Conservation (phyloP, 2,888 invertebrate species). For the Latheticus oryzae region DNA sequence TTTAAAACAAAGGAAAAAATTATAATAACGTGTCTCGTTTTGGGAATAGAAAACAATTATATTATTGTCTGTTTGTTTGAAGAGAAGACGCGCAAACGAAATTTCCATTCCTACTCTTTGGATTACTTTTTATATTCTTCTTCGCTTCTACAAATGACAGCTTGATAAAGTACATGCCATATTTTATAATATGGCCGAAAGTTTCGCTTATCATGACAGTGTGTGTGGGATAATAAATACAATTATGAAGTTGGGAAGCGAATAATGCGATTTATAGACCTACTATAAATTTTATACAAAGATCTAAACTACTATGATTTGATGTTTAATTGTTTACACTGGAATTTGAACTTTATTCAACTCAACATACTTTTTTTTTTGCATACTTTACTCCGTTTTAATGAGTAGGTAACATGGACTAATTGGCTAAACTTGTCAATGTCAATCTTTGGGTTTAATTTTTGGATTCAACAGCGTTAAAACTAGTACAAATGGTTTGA, state of each 20-base stretch:
- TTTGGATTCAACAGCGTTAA: too few relatives aligned
- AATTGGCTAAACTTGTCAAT: too few relatives aligned
- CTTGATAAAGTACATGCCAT: slow-evolving; percentile 62
- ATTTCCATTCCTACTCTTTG: slow-evolving; percentile 45
- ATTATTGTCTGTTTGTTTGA: slow-evolving; percentile 29
- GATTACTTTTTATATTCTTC: slow-evolving; percentile 55
- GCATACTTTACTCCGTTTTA: too few relatives aligned
- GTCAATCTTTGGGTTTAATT: too few relatives aligned
- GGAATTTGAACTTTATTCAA: too few relatives aligned
- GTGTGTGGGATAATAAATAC: slow-evolving; percentile 53
- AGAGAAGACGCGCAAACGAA: slow-evolving; percentile 38
- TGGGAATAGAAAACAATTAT: slow-evolving; percentile 33
- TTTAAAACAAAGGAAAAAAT: too few relatives aligned
- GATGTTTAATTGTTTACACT: too few relatives aligned
- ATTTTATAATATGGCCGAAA: slow-evolving; percentile 60
- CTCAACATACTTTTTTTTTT: too few relatives aligned
- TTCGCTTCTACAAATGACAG: slow-evolving; percentile 56
- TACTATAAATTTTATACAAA: slow-evolving; percentile 31
- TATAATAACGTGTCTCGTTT: too few relatives aligned
- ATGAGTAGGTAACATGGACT: too few relatives aligned
- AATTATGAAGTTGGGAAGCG: slow-evolving; percentile 47
- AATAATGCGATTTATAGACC: slow-evolving; percentile 39
- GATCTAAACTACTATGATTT: too few relatives aligned
- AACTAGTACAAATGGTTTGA: too few relatives aligned
- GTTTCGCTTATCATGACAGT: slow-evolving; percentile 51